A percentile compares a stretch with the other conserved stretches of the same genome.
These are phyloP conservation scores for Drosophila tropicalis DNA, from an alignment of 1,140 invertebrate genomes.

Conservation along the genomic window DNA sequence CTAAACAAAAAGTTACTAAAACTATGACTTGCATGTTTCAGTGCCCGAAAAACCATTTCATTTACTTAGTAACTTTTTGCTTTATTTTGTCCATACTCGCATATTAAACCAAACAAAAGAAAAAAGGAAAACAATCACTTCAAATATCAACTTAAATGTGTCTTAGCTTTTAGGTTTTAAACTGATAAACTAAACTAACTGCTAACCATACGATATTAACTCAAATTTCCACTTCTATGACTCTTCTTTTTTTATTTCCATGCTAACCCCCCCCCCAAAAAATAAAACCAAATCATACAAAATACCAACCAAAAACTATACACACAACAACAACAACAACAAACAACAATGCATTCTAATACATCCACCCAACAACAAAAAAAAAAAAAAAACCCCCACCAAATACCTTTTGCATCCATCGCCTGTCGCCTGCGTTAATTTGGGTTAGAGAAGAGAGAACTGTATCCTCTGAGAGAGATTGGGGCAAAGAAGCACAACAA, in stretches of 20 bases:
- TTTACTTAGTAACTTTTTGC: conserved; percentile 71
- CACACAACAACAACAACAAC: conserved; percentile 31
- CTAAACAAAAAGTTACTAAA: conserved; percentile 70
- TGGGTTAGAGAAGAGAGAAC: conserved; percentile 9
- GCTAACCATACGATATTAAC: conserved; percentile 73
- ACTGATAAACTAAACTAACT: conserved; percentile 58
- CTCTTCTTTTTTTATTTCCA: conserved; percentile 71
- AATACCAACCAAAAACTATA: conserved; percentile 15
- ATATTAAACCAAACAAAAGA: conserved; percentile 47
- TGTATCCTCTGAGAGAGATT: not conserved
- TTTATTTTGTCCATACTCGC: conserved; percentile 48
- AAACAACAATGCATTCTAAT: conserved; percentile 30
- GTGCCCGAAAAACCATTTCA: conserved; percentile 22
- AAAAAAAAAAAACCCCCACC: too few relatives aligned
- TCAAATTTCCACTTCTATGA: conserved; percentile 77
- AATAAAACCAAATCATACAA: conserved; percentile 28
- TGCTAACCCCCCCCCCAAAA: conserved; percentile 60
- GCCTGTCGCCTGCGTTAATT: conserved; percentile 24
- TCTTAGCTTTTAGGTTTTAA: conserved; percentile 6
- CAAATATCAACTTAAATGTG: conserved; percentile 4
- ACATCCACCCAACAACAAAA: conserved; percentile 18
- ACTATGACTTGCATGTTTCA: conserved; percentile 36
- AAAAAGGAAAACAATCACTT: not conserved
- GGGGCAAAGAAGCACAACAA: conserved; percentile 6
- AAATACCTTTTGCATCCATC: conserved; percentile 30